Evolutionary conservation across 2,888 invertebrate genomes (phyloP), one percentile per base, ranked within the genome.

Genomic region (Pyrochroa serraticornis): DNA sequence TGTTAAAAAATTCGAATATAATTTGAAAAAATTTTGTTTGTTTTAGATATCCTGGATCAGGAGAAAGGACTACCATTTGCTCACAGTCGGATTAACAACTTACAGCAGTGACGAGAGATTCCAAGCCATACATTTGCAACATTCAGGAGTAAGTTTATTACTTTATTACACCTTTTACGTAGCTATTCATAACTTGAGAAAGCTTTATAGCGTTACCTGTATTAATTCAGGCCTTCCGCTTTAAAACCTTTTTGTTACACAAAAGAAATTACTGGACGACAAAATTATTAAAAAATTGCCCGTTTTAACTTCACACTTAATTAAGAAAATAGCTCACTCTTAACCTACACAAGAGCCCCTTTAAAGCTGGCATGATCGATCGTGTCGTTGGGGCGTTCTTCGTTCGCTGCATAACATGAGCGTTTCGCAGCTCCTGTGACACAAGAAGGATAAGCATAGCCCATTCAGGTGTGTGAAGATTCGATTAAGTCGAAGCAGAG

Each of bases 61-160:
- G 74, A 84, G 91, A 77, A 91, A 90, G 82, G 92, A 92, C 79
- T 92, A 91, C 73, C 90, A 92, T 74, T 82, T 95, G 59, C 82
- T 94, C 58, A 95, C 94, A 52, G 93, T 94, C 47, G 93, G 93
- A 3, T 81, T 92, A 67, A 90, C 90, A 38, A 93, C 93, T 1
- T 94, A 94, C 80, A 92, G 92, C 71, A 93, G 92, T 67, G 94
- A 95, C 76, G 92, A 91, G 75, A 84, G 94, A 72, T 94, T 93
- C 80, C 90, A 91, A 75, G 91, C 93, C 42, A 88, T 91, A 68
- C 93, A 94, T 79, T 83, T 92, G 64, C 90, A 91, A 73, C 91
- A 93, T 81, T 91, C 92, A 68, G 92, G 93, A 86, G 91, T 91
- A 82, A 83, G 70, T 55, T 41, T 39, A 41, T 39, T 8, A 43